Evolutionary conservation across 1,140 invertebrate species (phyloP), one percentile per base, ranked within the genome.

Genomic region (Megathymus violae): DNA sequence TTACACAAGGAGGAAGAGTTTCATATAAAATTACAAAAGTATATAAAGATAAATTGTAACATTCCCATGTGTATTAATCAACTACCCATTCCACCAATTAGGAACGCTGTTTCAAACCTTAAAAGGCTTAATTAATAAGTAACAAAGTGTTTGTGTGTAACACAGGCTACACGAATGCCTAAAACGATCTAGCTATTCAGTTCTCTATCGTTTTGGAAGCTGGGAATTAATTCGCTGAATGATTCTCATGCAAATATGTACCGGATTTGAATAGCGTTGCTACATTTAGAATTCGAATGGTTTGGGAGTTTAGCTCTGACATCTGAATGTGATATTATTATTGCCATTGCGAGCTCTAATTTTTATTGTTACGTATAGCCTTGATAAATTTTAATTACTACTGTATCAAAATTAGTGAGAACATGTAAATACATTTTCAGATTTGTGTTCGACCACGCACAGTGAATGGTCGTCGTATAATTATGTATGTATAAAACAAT

Each of bases 161-260:
- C n/a, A 36, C 16, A 25, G 19, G 9, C 36, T 17, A 40, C 34
- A 38, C 11, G 15, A 51, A 36, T 41, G 50, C 17, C 19, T 4
- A 38, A 7, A 22, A 40, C 50, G 25, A 52, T n/a, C n/a, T n/a
- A n/a, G n/a, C n/a, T 10, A 52, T 52, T 52, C 34, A 52, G 38
- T 34, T 40, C 48, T n/a, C n/a, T n/a, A n/a, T 16, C 14, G 16
- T 54, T 54, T 54, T 41, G 51, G 51, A 7, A 54, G 51, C 51
- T 54, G 51, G 19, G 51, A 54, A 54, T 25, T 25, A 4, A 19
- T 11, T 41, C 19, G 19, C 17, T 41, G 36, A 40, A 27, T 17
- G 17, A 41, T 54, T 54, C 51, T 54, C 51, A 54, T 54, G 51
- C 51, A 54, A 54, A 54, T 54, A 6, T 41, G 7, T 11, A 54